Evolutionary conservation across 2,113 vertebrate species (phyloP).

Genomic region (Cisticola juncidis): DNA sequence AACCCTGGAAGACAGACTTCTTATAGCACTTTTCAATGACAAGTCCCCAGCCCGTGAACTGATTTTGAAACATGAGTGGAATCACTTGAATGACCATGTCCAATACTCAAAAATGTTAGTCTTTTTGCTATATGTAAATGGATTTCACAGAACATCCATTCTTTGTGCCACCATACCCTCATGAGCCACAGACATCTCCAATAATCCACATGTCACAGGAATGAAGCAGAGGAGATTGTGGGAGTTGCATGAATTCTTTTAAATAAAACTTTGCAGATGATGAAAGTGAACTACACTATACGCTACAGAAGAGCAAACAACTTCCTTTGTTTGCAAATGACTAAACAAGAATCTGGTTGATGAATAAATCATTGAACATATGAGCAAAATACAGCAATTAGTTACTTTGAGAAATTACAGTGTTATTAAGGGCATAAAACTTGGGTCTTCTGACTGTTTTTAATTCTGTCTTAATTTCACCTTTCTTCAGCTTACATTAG

Average conservation of each 20-base stretch:
- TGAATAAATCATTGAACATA: not conserved
- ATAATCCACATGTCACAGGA: not conserved
- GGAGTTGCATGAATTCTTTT: not conserved
- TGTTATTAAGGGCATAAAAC: not conserved
- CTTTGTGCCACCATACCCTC: not conserved
- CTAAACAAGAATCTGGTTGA: not conserved
- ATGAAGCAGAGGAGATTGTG: not conserved
- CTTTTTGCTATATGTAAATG: not conserved
- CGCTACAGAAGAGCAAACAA: not conserved
- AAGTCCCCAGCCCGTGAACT: not conserved
- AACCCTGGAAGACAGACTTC: not conserved
- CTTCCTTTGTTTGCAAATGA: not conserved
- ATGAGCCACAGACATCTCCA: not conserved
- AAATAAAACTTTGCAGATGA: not conserved
- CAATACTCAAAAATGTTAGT: not conserved
- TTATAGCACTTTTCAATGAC: not conserved
- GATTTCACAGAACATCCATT: not conserved
- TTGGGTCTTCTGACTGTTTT: not conserved
- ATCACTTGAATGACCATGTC: not conserved
- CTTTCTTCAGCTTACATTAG: not conserved
- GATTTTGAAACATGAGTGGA: not conserved
- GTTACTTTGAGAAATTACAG: not conserved
- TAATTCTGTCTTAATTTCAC: not conserved
- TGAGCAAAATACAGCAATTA: not conserved
- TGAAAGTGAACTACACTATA: not conserved